Base-by-base conservation (phyloP, 2,113 vertebrate genomes). In the Edolisoma coerulescens region DNA sequence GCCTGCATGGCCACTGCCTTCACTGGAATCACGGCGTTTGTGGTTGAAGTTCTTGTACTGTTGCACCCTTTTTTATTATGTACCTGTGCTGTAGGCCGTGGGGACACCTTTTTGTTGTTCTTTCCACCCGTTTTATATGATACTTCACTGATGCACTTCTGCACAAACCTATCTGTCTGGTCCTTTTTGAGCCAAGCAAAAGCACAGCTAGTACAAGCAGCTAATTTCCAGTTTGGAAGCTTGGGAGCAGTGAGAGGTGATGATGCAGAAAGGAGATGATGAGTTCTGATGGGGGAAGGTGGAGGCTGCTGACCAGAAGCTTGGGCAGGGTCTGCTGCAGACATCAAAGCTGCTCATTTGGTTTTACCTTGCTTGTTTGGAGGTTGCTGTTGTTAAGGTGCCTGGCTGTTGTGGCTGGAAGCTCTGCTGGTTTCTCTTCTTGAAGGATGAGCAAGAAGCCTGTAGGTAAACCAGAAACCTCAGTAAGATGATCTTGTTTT, bases 21-120 rank as follows among this genome's bases (percentile, higher is more conserved):
- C 60, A 13, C 14, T 19, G 53, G 18, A 32, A 26, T 54, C 3
- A 2, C 0, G 0, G 56, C 7, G 1, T 3, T 50, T 33, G 20
- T 15, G 54, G 6, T 1, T 14, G 22, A 3, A 3, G 5, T 61
- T 45, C 57, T 85, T 9, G 37, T 14, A 18, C n/a, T 28, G 75
- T 42, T 61, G n/a, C 18, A 26, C 22, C 11, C 33, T 35, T 50
- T 70, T 64, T 39, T 35, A 13, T 60, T 61, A 52, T 37, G 16
- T 33, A 16, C 16, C n/a, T 69, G 26, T 41, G 23, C 5, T 3
- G 61, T 18, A 63, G 20, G 52, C 59, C 2, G 1, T 23, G 50
- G 53, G 28, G 64, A 89, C 74, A 65, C 32, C 10, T 69, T 54
- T 32, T 15, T 65, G 7, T n/a, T 84, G 30, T 50, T 87, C 17